A percentile compares a stretch with the other conserved stretches of the same genome.
phyloP scores from a whole-genome alignment of 2,888 invertebrate species.

The Pachycephus smyrnensis region DNA sequence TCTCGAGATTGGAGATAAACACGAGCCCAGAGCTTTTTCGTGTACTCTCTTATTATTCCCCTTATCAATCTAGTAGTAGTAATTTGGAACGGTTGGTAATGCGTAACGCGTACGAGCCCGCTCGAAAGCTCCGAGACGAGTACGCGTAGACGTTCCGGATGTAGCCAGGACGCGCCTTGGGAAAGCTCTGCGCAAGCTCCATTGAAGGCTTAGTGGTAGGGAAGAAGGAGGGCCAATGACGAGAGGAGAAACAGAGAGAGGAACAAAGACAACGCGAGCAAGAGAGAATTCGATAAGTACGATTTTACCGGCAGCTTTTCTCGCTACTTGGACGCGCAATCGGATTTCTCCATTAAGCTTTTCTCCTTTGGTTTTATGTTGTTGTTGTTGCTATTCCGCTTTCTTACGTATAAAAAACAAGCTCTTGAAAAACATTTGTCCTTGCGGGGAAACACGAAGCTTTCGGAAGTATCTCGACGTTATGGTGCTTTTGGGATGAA shows the following conservation, averaged over 20 bases:
- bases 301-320: not conserved
- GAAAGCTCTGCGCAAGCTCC: constrained; percentile 51
- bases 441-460: not conserved
- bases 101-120: constrained; percentile 17
- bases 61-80: not conserved
- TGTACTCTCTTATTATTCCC: not conserved
- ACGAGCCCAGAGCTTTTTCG: not conserved
- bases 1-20: not conserved
- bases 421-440: not conserved
- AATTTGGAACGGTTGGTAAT: not conserved
- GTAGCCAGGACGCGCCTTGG: constrained; percentile 43
- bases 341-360: not conserved
- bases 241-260: no score
- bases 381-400: not conserved
- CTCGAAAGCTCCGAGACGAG: constrained; percentile 34
- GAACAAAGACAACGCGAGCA: not conserved
- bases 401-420: not conserved
- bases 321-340: not conserved
- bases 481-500: not conserved
- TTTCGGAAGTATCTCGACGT: not conserved
- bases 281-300: not conserved
- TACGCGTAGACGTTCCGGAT: constrained; percentile 24
- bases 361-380: not conserved
- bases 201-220: not conserved
- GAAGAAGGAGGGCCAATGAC: not conserved